These are phyloP conservation scores for Nasonia oneida DNA, from an alignment of 2,888 invertebrate species.

Conservation along the genomic window DNA sequence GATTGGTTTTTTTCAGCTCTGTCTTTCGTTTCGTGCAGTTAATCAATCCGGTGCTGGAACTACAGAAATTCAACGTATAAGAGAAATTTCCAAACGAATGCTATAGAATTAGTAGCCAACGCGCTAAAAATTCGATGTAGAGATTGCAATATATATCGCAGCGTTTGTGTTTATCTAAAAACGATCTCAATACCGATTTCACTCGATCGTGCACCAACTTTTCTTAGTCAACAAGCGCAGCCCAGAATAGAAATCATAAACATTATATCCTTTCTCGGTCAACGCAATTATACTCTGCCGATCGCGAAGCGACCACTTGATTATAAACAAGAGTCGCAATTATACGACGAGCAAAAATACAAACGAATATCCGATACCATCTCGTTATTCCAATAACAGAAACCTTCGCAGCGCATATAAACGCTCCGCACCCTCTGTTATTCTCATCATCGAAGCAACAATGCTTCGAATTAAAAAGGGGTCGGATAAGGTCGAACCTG, in stretches of 20 bases:
- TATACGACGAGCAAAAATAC: background rate
- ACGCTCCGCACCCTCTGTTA: background rate
- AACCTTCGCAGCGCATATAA: background rate
- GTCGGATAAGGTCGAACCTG: background rate
- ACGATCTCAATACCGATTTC: background rate
- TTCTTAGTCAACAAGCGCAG: background rate
- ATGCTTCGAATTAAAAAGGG: background rate
- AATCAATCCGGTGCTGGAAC: conserved; percentile 13
- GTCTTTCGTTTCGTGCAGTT: background rate
- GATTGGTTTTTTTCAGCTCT: background rate
- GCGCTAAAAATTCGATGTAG: background rate
- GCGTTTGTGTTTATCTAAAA: background rate
- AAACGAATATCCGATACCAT: background rate
- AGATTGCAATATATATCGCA: background rate
- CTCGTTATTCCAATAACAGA: background rate
- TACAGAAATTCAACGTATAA: no score
- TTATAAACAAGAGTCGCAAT: no score
- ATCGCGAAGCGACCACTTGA: no score
- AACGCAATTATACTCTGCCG: background rate
- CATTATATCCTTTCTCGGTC: background rate
- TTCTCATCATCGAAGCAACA: background rate
- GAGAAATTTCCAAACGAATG: background rate
- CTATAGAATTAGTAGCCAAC: background rate
- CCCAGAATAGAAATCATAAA: background rate
- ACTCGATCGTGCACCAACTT: background rate